Evolutionary conservation across 2,113 vertebrate genomes (phyloP), one percentile per base, ranked within the genome.

Genomic region (Tragelaphus strepsiceros): DNA sequence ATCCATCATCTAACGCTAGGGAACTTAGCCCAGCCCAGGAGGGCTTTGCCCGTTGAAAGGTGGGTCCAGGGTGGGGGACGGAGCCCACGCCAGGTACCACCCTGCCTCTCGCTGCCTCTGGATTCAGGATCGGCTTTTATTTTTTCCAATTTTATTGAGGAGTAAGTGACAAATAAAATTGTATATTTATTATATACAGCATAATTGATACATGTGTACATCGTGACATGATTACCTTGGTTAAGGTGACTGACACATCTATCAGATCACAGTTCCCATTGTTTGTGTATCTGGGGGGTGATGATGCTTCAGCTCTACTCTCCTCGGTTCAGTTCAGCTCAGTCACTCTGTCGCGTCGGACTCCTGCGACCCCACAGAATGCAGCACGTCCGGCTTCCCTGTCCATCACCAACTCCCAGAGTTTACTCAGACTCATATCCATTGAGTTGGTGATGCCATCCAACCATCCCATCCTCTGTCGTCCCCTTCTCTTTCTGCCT

Each of bases 381-480:
- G 19, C 22, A 26, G 35, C 11, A 39, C 0, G 0, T 12, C 35
- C 0, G 21, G 71, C 22, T 4, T 26, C 22, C 6, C 35, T 77
- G 71, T 43, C 71, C 71, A 43, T 43, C 67, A 71, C 19, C n/a
- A 39, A 22, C 10, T 71, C n/a, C 10, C 10, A 6, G 67, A 71
- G 67, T 9, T 3, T 0, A 9, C 10, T 71, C n/a, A 39, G 22
- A 39, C 19, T 71, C 67, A 22, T 39, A 1, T 3, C 67, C n/a
- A 71, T 5, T 5, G 19, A 71, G 67, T 22, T 0, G 2, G 5
- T 71, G n/a, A 71, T 71, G 64, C n/a, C n/a, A 71, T 71, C n/a
- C 64, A 71, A 71, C 64, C 4, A 71, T 35, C 64, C 12, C 19
- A 71, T 22, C 64, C n/a, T 35, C n/a, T 71, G n/a, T 35, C 9